Evolutionary conservation across 92 coral and sea anemone species (phyloP).

Genomic region (Siderastrea radians): DNA sequence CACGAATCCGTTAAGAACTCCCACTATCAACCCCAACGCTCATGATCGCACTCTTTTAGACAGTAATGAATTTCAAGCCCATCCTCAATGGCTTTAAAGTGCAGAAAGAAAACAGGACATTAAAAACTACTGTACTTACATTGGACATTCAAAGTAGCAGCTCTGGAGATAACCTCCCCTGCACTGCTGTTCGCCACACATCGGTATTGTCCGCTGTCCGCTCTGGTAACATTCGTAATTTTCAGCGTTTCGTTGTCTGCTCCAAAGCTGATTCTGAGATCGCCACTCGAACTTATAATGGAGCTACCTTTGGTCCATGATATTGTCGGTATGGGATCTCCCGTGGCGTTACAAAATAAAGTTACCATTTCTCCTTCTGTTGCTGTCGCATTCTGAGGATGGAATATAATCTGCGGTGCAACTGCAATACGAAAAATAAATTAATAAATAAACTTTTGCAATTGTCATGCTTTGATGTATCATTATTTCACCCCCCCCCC

Average conservation of each 20-base stretch:
- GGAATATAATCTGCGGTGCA: constrained; percentile 24
- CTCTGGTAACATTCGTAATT: constrained; percentile 29
- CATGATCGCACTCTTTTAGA: no score
- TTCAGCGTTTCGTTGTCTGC: constrained; percentile 7
- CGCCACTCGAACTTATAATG: neutral
- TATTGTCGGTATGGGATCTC: constrained; percentile 56
- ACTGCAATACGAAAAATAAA: constrained; percentile 17
- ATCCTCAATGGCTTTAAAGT: no score
- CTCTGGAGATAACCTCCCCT: neutral
- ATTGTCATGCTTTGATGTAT: no score
- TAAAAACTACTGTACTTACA: constrained; percentile 33
- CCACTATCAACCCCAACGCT: no score
- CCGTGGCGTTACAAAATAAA: constrained; percentile 45
- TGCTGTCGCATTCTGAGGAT: constrained; percentile 11
- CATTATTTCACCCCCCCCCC: no score
- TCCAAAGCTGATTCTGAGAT: constrained; percentile 6
- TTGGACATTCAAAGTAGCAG: constrained; percentile 21
- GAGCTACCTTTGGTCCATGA: constrained; percentile 51
- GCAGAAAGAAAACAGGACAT: no score
- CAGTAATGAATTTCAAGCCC: no score
- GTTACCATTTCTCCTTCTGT: constrained; percentile 37
- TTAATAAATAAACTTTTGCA: no score
- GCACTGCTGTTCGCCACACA: constrained; percentile 39
- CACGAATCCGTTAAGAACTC: no score
- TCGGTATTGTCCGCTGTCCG: constrained; percentile 44